These are phyloP conservation scores for Pimpla rufipes DNA, from an alignment of 2,888 invertebrate genomes.

Conservation along the genomic window DNA sequence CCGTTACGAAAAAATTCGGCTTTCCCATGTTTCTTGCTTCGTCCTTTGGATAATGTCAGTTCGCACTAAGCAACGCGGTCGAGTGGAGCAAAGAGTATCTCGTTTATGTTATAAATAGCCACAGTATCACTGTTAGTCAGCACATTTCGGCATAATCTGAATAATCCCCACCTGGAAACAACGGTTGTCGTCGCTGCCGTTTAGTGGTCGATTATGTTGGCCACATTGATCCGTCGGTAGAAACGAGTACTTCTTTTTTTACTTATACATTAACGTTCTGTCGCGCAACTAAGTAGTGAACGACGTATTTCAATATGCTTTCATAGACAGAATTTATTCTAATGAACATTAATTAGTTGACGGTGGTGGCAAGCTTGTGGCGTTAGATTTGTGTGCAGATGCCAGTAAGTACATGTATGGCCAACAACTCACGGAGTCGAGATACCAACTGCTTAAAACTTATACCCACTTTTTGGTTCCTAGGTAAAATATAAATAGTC, in stretches of 20 bases:
- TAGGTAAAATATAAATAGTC: too few species aligned
- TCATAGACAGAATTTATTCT: background rate
- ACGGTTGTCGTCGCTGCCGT: background rate
- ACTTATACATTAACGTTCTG: background rate
- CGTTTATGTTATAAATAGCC: background rate
- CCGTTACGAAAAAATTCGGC: constrained; percentile 13
- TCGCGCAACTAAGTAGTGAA: background rate
- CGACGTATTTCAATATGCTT: background rate
- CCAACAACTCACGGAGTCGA: too few species aligned
- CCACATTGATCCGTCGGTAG: background rate
- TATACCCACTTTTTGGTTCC: too few species aligned
- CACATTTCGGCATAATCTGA: background rate
- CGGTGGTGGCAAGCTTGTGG: too few species aligned
- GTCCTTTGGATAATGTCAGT: background rate
- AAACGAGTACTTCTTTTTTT: background rate
- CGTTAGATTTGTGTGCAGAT: too few species aligned
- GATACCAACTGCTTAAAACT: too few species aligned
- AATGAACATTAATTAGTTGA: too few species aligned
- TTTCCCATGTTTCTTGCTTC: background rate
- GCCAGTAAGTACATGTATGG: too few species aligned
- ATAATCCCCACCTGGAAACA: background rate
- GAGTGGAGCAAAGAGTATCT: background rate
- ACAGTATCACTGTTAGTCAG: background rate
- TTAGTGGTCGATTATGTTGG: background rate
- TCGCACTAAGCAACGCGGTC: background rate